These are phyloP conservation scores for Dreissena polymorpha DNA, from an alignment of 1,140 invertebrate species.

Conservation along the genomic window DNA sequence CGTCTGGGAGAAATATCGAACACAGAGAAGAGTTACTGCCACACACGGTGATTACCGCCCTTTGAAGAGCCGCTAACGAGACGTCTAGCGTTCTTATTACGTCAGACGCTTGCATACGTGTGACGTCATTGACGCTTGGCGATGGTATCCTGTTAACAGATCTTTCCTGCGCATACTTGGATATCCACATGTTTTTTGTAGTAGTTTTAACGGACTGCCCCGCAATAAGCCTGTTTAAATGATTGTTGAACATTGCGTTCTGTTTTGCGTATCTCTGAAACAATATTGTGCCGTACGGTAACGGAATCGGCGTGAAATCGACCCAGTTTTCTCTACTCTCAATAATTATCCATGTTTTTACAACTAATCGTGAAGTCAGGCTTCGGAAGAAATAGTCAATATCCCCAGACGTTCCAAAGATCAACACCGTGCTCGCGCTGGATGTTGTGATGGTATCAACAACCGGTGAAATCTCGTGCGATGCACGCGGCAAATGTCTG, in stretches of 20 bases:
- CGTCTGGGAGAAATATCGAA: constrained; percentile 48
- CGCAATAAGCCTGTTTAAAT: constrained; percentile 34
- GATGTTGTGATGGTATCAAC: not conserved
- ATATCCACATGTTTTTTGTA: constrained; percentile 51
- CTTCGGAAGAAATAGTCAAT: not conserved
- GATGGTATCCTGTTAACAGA: not conserved
- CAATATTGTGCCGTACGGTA: constrained; percentile 65
- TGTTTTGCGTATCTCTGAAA: constrained; percentile 59
- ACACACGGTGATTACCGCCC: constrained; percentile 61
- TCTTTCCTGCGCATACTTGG: constrained; percentile 20
- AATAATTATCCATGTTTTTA: constrained; percentile 63
- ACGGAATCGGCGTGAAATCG: constrained; percentile 38
- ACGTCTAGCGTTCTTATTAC: constrained; percentile 41
- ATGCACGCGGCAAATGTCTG: not conserved
- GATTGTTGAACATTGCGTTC: constrained; percentile 60
- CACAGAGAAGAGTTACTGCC: constrained; percentile 59
- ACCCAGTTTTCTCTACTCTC: constrained; percentile 62
- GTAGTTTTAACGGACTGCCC: not conserved
- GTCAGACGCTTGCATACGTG: constrained; percentile 32
- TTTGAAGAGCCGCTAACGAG: constrained; percentile 40
- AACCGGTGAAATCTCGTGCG: not conserved
- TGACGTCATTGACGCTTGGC: not conserved
- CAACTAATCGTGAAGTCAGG: not conserved
- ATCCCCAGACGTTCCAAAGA: not conserved
- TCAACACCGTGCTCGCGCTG: not conserved